Conservation (phyloP, 2,888 invertebrate genomes). For the Ectropis crepuscularia region DNA sequence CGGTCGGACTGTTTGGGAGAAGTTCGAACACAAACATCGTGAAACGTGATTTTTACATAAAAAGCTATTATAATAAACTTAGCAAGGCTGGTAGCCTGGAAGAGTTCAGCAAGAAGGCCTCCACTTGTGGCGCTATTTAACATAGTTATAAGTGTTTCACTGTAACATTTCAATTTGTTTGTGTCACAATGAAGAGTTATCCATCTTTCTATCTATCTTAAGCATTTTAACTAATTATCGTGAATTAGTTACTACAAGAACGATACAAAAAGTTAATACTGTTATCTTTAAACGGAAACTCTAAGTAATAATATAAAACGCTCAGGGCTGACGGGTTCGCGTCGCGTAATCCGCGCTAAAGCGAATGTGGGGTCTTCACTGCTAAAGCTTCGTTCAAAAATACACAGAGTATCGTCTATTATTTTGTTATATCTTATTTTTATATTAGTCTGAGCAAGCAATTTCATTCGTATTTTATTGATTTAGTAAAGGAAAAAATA, state of each 20-base stretch:
- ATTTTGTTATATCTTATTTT: background rate
- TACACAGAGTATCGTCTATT: slow-evolving; percentile 33
- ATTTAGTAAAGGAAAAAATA: too few relatives aligned
- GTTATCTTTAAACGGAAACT: slow-evolving; percentile 51
- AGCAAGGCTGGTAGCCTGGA: too few relatives aligned
- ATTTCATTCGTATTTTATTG: too few relatives aligned
- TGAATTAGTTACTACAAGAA: slow-evolving; percentile 30
- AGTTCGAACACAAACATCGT: too few relatives aligned
- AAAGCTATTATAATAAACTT: too few relatives aligned
- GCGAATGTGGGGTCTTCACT: slow-evolving; percentile 47
- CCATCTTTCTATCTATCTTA: slow-evolving; percentile 21
- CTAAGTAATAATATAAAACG: slow-evolving; percentile 68
- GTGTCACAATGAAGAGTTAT: background rate
- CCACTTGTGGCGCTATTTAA: too few relatives aligned
- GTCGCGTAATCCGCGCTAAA: slow-evolving; percentile 57
- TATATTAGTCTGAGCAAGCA: background rate
- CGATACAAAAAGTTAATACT: slow-evolving; percentile 37
- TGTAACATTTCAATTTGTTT: too few relatives aligned
- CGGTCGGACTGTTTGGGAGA: too few relatives aligned
- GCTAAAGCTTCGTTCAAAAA: slow-evolving; percentile 37
- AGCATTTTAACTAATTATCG: slow-evolving; percentile 31
- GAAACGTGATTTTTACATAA: too few relatives aligned
- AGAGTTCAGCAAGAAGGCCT: too few relatives aligned
- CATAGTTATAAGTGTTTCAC: too few relatives aligned
- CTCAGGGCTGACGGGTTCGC: slow-evolving; percentile 47